Evolutionary conservation across 2,113 vertebrate genomes (phyloP).

Genomic region (Toxostoma redivivum): DNA sequence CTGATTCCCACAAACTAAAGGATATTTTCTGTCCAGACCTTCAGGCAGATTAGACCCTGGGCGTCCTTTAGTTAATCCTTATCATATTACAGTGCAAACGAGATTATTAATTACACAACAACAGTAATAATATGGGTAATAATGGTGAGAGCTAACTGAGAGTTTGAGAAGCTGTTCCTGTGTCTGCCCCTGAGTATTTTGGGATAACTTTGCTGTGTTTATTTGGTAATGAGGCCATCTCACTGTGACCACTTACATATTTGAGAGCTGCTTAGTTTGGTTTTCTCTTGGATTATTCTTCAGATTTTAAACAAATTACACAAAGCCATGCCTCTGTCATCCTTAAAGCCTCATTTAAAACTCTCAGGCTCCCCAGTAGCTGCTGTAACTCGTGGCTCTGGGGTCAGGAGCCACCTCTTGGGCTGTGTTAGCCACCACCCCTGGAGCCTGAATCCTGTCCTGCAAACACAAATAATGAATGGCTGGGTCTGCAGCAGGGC

Average conservation of each 20-base stretch:
- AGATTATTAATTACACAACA: background rate
- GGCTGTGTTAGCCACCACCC: background rate
- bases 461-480: background rate
- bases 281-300: background rate
- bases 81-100: background rate
- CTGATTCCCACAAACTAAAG: background rate
- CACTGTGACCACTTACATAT: background rate
- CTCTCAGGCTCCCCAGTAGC: background rate
- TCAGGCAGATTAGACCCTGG: background rate
- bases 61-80: background rate
- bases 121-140: background rate
- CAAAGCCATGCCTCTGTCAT: rapidly evolving
- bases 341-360: background rate
- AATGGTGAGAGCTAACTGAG: background rate
- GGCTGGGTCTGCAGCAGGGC: background rate
- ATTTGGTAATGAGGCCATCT: background rate
- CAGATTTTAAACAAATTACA: background rate
- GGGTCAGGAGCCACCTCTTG: background rate
- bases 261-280: background rate
- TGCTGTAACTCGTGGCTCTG: background rate
- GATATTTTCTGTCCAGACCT: background rate
- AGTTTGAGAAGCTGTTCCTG: background rate
- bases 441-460: background rate
- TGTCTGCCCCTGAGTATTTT: background rate
- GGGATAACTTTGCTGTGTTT: background rate